Evolutionary conservation across 1,140 invertebrate species (phyloP), one percentile per base, ranked within the genome.

Genomic region (Linepithema humile): DNA sequence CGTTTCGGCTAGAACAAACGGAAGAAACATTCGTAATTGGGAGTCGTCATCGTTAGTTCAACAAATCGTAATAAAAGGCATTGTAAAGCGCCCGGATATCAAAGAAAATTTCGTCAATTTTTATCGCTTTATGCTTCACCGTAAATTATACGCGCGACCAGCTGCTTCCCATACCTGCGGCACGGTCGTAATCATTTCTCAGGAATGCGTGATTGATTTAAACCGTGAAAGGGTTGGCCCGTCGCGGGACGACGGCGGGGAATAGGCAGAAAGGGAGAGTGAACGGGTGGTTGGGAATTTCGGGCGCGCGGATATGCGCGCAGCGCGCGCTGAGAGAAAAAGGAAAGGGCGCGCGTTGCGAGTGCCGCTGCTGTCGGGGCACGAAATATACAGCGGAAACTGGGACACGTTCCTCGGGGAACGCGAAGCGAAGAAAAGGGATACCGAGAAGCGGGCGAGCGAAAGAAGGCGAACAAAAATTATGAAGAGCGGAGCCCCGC

Each of bases 161-260:
- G 73, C 87, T 69, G 86, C 59, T 83, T 75, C 38, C 40, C 64
- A 77, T 78, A 38, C 50, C 20, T n/a, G 20, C 5, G 29, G 38
- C 4, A 26, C 29, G 83, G n/a, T n/a, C 67, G 83, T 77, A 82
- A 83, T 88, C 85, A 84, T 88, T 85, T 85, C 83, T 83, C 75
- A 83, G 77, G 87, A 85, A 85, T 88, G 77, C 35, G 17, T 78
- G 86, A 88, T 88, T 88, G 86, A 88, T 88, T 88, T 88, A 88
- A 88, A 88, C 67, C 72, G 78, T 67, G 86, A 80, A 83, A 83
- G 84, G 83, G 67, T 64, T 88, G 55, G 38, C 26, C 43, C 75
- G 64, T 20, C 7, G 72, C 53, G 15, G 32, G 2, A 26, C 62
- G 43, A 15, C 26, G 29, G 50, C 50, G 57, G 50, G 26, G 72